Evolutionary conservation across 2,113 vertebrate genomes (phyloP).

Genomic region (Galemys pyrenaicus): DNA sequence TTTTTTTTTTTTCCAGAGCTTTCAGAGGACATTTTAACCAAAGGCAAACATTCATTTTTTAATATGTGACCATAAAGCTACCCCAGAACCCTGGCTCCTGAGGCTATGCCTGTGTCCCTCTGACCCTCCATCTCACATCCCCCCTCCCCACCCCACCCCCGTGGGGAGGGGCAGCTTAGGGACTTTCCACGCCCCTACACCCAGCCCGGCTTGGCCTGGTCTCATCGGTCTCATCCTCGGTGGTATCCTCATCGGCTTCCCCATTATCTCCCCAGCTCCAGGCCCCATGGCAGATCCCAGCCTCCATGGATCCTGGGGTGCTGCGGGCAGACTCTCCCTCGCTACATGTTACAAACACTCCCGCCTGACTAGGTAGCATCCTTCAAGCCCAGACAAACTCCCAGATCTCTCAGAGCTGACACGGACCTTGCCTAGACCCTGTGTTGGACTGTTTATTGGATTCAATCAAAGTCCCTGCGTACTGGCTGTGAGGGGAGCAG

Average conservation of each 20-base stretch:
- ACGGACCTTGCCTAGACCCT: not conserved
- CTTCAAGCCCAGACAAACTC: not conserved
- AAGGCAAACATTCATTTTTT: conserved; percentile 17
- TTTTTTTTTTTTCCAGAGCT: not conserved
- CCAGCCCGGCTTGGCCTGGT: not conserved
- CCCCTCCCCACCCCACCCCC: too few relatives aligned
- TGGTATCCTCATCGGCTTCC: not conserved
- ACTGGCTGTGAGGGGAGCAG: not conserved
- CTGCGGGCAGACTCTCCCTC: not conserved
- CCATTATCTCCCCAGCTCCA: not conserved
- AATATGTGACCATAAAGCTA: not conserved
- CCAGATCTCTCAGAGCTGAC: not conserved
- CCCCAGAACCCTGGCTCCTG: not conserved
- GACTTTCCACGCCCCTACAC: not conserved
- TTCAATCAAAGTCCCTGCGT: not conserved
- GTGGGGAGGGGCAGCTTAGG: not conserved
- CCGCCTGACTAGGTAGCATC: not conserved
- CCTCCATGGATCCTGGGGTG: not conserved
- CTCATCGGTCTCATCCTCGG: too few relatives aligned
- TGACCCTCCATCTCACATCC: not conserved
- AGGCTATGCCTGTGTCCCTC: not conserved
- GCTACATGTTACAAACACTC: not conserved
- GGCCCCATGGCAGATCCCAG: not conserved
- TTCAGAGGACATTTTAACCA: not conserved
- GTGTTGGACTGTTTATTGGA: not conserved